phyloP scores from a whole-genome alignment of 2,113 vertebrate species.

The Heterotis niloticus region DNA sequence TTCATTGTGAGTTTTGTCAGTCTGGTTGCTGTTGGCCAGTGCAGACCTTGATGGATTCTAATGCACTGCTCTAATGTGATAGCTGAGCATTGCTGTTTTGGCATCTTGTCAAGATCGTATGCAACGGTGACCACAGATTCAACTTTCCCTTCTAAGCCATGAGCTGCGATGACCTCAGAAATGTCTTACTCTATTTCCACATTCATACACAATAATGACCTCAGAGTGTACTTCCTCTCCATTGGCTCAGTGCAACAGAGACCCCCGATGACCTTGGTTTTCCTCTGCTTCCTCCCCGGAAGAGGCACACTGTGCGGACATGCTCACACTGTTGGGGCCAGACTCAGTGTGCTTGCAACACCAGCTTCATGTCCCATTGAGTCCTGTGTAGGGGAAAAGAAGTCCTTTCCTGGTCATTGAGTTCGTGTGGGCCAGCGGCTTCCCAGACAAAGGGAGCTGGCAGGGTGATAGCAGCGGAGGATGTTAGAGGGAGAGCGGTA shows the following conservation, averaged over 20 bases:
- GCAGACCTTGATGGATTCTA: constrained; percentile 13
- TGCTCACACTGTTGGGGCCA: constrained; percentile 37
- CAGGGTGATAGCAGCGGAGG: neutral
- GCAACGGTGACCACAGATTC: constrained; percentile 9
- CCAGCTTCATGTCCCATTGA: constrained; percentile 40
- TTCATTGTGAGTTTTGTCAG: neutral
- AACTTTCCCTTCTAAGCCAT: constrained; percentile 8
- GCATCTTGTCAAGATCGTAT: neutral
- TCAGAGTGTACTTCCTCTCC: constrained; percentile 17
- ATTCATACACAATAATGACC: neutral
- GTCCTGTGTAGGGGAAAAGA: constrained; percentile 49
- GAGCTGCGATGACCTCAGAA: neutral
- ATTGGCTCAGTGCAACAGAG: neutral
- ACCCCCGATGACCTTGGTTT: neutral
- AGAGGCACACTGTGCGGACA: constrained; percentile 39
- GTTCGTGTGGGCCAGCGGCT: constrained; percentile 54
- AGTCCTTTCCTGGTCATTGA: constrained; percentile 59
- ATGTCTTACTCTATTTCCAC: neutral
- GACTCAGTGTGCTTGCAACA: constrained; percentile 49
- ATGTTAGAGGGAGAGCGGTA: constrained; percentile 47
- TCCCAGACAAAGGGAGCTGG: constrained; percentile 26
- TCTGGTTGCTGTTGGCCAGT: constrained; percentile 10
- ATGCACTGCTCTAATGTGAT: neutral
- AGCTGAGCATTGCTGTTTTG: too few relatives aligned
- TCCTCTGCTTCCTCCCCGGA: constrained; percentile 21